These are phyloP conservation scores for Pollenia griseotomentosa DNA, from an alignment of 2,888 invertebrate genomes.

Conservation along the genomic window DNA sequence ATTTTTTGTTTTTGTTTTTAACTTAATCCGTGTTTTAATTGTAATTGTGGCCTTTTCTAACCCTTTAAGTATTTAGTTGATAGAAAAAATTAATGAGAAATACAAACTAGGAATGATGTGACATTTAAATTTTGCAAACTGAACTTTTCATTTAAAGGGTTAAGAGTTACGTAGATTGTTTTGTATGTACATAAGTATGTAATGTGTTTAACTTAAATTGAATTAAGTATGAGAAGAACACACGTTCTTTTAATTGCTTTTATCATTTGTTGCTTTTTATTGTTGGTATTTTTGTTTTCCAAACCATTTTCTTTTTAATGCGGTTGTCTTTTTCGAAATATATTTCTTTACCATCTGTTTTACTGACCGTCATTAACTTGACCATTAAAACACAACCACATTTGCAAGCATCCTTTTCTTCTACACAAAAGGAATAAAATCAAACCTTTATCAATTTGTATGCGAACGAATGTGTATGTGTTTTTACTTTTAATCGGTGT, in stretches of 20 bases:
- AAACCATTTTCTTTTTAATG: conserved; percentile 62
- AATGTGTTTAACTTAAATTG: conserved; percentile 5
- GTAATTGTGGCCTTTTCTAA: not conserved
- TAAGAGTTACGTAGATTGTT: not conserved
- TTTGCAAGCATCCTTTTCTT: conserved; percentile 11
- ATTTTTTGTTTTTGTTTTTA: conserved; percentile 31
- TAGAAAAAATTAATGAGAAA: too few species aligned
- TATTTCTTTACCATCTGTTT: conserved; percentile 53
- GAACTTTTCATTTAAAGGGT: not conserved
- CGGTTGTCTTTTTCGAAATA: conserved; percentile 50
- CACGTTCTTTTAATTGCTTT: conserved; percentile 70
- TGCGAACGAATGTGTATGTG: not conserved
- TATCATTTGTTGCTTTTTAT: conserved; percentile 68
- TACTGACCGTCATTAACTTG: conserved; percentile 68
- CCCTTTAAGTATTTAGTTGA: not conserved
- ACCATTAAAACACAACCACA: conserved; percentile 56
- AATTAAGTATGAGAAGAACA: conserved; percentile 40
- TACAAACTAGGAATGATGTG: too few species aligned
- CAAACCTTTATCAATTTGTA: conserved; percentile 39
- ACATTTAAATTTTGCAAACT: not conserved
- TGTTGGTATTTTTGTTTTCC: conserved; percentile 24
- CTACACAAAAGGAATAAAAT: conserved; percentile 35
- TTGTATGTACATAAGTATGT: not conserved
- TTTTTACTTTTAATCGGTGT: not conserved
- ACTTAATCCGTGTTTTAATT: conserved; percentile 29